These are phyloP conservation scores for Dallia pectoralis DNA, from an alignment of 2,797 vertebrate genomes.

Conservation along the genomic window DNA sequence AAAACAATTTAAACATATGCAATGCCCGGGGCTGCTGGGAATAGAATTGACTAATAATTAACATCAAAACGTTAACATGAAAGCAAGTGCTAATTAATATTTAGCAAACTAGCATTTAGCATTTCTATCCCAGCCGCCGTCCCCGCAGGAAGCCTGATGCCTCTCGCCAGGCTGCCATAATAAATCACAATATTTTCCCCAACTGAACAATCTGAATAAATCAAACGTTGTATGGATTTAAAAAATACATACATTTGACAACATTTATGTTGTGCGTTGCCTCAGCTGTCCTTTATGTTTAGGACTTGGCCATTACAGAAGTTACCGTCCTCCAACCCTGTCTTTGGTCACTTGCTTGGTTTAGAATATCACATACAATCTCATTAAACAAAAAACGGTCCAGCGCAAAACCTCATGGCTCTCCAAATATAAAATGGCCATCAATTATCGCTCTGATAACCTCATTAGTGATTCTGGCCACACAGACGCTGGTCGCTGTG, in stretches of 20 bases:
- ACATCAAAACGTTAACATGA: slow-evolving; percentile 2
- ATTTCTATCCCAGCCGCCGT: too few species aligned
- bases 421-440: slow-evolving; percentile 61
- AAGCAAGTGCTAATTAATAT: not conserved
- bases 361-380: slow-evolving; percentile 67
- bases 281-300: not conserved
- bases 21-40: not conserved
- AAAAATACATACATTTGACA: not conserved
- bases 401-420: slow-evolving; percentile 41
- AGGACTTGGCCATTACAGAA: not conserved
- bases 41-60: slow-evolving; percentile 17
- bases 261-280: slow-evolving; percentile 24
- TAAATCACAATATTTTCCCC: too few species aligned
- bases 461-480: slow-evolving; percentile 70
- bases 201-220: too few species aligned
- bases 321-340: not conserved
- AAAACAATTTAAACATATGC: not conserved
- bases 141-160: too few species aligned
- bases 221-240: not conserved
- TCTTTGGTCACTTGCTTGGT: slow-evolving; percentile 56
- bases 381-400: slow-evolving; percentile 60
- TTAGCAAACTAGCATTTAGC: too few species aligned
- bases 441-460: slow-evolving; percentile 52
- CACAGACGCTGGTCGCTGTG: slow-evolving; percentile 36
- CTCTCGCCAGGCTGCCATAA: too few species aligned